A percentile compares a stretch with the other conserved stretches of the same genome.
These are phyloP conservation scores for Sinelater perroti DNA, from an alignment of 2,888 invertebrate species.

Conservation along the genomic window DNA sequence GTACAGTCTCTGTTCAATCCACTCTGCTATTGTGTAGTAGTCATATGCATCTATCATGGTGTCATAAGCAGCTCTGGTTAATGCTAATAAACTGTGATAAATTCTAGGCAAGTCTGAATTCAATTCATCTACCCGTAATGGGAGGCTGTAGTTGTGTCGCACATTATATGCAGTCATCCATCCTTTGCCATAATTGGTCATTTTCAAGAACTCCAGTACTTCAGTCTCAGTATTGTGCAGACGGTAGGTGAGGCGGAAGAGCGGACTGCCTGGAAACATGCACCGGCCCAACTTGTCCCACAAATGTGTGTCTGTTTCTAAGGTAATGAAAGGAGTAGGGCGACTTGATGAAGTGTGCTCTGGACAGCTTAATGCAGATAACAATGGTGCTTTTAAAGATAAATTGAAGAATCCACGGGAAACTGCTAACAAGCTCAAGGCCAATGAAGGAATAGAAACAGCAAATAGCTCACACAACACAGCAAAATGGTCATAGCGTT, in stretches of 20 bases:
- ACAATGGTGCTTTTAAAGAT: slow-evolving; percentile 61
- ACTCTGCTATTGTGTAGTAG: slow-evolving; percentile 69
- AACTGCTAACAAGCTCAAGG: slow-evolving; percentile 67
- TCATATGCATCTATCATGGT: slow-evolving; percentile 69
- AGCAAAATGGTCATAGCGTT: slow-evolving; percentile 76
- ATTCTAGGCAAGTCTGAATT: slow-evolving; percentile 66
- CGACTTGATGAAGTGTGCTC: slow-evolving; percentile 49
- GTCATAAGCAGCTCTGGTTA: slow-evolving; percentile 66
- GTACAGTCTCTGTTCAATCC: slow-evolving; percentile 73
- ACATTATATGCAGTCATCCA: slow-evolving; percentile 79
- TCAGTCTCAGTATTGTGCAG: slow-evolving; percentile 60
- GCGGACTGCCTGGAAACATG: slow-evolving; percentile 70
- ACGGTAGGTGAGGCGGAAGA: slow-evolving; percentile 62
- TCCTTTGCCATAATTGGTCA: slow-evolving; percentile 58
- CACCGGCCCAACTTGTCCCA: slow-evolving; percentile 71
- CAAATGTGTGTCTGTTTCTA: slow-evolving; percentile 69
- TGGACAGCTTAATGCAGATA: slow-evolving; percentile 66
- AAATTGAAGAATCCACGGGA: slow-evolving; percentile 70
- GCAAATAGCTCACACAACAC: slow-evolving; percentile 74
- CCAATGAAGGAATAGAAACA: slow-evolving; percentile 71
- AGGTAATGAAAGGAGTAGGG: slow-evolving; percentile 63
- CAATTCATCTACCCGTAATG: slow-evolving; percentile 70
- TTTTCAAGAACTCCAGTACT: slow-evolving; percentile 57
- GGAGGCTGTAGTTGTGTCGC: slow-evolving; percentile 73
- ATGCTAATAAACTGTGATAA: slow-evolving; percentile 65